Percentiles rank a stretch among this genome's conserved stretches.
phyloP scores from a whole-genome alignment of 2,888 invertebrate genomes.

The Philonicus albiceps region DNA sequence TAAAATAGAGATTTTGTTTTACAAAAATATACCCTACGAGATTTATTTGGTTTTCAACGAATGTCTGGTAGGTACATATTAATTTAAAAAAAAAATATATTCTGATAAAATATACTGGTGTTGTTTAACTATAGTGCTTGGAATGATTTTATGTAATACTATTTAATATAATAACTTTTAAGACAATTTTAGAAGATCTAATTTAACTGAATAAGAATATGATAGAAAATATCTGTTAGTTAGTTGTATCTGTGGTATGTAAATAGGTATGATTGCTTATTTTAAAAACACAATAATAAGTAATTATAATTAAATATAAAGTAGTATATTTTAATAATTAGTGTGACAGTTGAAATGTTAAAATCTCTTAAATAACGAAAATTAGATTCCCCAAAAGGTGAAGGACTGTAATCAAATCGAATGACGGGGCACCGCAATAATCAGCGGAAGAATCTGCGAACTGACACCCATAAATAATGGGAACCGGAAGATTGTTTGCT shows the following conservation, averaged over 20 bases:
- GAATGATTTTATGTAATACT: too few relatives aligned
- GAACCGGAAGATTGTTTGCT: conserved; percentile 21
- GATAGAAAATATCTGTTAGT: too few relatives aligned
- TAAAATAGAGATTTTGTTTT: background rate
- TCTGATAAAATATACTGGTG: too few relatives aligned
- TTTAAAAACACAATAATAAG: too few relatives aligned
- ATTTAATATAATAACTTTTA: too few relatives aligned
- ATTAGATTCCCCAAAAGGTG: background rate
- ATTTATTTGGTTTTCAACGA: background rate
- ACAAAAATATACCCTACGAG: background rate
- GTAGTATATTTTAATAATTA: background rate
- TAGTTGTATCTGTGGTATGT: too few relatives aligned
- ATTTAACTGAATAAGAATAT: too few relatives aligned
- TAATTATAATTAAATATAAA: too few relatives aligned
- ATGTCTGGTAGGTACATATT: background rate
- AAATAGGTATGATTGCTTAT: too few relatives aligned
- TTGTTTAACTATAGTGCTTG: too few relatives aligned
- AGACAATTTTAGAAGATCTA: too few relatives aligned
- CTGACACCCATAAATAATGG: conserved; percentile 32
- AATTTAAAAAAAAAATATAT: too few relatives aligned
- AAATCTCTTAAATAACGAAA: conserved; percentile 3
- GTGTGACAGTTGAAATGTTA: background rate
- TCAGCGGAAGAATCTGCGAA: background rate
- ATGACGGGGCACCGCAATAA: background rate
- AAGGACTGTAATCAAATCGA: background rate